Conservation (phyloP, 2,797 vertebrate species). For the Hirundo rustica region DNA sequence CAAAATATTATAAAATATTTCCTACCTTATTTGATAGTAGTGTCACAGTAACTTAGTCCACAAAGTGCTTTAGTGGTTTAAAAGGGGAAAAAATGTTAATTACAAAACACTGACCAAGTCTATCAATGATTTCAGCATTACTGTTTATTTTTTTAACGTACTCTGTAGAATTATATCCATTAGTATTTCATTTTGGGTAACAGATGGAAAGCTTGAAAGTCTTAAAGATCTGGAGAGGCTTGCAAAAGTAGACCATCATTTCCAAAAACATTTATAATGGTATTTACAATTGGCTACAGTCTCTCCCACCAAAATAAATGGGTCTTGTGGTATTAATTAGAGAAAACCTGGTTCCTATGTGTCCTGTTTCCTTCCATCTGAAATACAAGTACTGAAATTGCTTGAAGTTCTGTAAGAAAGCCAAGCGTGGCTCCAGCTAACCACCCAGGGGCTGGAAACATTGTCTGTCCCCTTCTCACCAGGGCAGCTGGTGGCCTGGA, state of each 20-base stretch:
- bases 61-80: neutral
- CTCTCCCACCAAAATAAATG: neutral
- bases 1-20: neutral
- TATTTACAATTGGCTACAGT: neutral
- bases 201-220: neutral
- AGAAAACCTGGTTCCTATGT: neutral
- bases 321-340: neutral
- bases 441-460: neutral
- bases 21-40: neutral
- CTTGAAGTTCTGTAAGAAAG: neutral
- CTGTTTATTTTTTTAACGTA: neutral
- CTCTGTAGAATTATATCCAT: neutral
- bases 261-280: neutral
- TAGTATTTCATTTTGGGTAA: neutral
- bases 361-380: neutral
- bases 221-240: neutral
- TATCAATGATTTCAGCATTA: neutral
- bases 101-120: neutral
- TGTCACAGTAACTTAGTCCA: neutral
- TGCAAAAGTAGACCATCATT: neutral
- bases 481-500: neutral
- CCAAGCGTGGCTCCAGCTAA: neutral
- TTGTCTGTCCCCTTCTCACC: neutral
- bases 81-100: neutral
- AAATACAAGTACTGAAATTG: neutral